A percentile compares a stretch with the other conserved stretches of the same genome.
Evolutionary conservation across 2,888 invertebrate species (phyloP).

Genomic region (Xanthia togata): DNA sequence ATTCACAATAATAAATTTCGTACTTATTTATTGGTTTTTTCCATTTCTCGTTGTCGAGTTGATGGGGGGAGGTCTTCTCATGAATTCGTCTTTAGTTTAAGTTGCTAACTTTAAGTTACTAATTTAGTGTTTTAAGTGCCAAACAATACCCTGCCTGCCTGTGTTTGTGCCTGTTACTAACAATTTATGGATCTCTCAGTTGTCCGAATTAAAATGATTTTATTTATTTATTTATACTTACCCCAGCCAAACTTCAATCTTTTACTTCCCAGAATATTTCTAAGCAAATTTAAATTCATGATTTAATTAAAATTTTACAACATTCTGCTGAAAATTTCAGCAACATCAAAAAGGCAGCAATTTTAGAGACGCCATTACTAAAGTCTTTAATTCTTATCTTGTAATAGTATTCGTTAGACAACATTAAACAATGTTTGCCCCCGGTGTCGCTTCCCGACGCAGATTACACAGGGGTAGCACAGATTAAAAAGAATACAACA

Average conservation of each 20-base stretch:
- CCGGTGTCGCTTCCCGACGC: constrained; percentile 65
- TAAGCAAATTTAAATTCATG: constrained; percentile 37
- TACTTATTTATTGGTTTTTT: too few species aligned
- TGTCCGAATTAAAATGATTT: too few species aligned
- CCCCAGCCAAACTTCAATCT: not conserved
- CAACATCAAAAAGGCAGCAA: constrained; percentile 24
- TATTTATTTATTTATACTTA: not conserved
- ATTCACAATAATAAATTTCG: constrained; percentile 5
- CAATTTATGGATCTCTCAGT: too few species aligned
- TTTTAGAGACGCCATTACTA: constrained; percentile 40
- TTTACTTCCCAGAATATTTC: constrained; percentile 13
- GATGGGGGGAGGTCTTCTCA: too few species aligned
- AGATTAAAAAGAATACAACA: constrained; percentile 80
- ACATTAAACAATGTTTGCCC: constrained; percentile 75
- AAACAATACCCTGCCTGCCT: too few species aligned
- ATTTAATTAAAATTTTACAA: constrained; percentile 41
- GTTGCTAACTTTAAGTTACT: too few species aligned
- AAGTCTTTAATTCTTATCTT: constrained; percentile 70
- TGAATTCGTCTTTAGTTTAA: too few species aligned
- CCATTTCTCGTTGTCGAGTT: too few species aligned
- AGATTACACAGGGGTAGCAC: constrained; percentile 73
- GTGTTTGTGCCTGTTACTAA: too few species aligned
- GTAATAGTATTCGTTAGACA: constrained; percentile 73
- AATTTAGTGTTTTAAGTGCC: too few species aligned
- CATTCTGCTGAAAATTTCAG: constrained; percentile 22